Evolutionary conservation across 2,113 vertebrate genomes (phyloP).

Genomic region (Sebastes schlegelii): DNA sequence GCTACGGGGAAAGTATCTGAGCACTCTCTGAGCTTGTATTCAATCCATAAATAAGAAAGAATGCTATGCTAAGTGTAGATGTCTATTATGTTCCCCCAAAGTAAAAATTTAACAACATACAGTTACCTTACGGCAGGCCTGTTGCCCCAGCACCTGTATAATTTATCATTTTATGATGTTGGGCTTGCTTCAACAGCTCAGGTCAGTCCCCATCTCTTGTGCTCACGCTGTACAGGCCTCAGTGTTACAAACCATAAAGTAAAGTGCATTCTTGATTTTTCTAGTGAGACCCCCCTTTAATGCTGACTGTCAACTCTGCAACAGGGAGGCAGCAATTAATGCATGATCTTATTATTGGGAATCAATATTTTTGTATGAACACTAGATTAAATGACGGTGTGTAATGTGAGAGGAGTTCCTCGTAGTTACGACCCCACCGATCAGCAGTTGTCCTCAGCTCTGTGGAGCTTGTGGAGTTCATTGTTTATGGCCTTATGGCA

Average conservation of each 20-base stretch:
- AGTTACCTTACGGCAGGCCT: background rate
- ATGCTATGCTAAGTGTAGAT: background rate
- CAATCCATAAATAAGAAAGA: background rate
- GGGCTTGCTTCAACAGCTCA: background rate
- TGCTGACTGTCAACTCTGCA: background rate
- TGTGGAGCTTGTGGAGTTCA: background rate
- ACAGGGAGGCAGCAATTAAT: conserved; percentile 1
- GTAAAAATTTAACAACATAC: background rate
- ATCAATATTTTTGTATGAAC: conserved; percentile 24
- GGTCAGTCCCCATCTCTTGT: background rate
- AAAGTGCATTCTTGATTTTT: conserved; percentile 3
- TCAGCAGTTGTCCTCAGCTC: background rate
- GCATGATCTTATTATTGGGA: background rate
- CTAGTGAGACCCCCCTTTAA: background rate
- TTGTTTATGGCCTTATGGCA: background rate
- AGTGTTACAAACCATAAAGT: background rate
- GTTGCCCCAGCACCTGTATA: background rate
- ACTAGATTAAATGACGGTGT: background rate
- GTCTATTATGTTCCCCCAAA: conserved; percentile 1
- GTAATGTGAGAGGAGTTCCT: background rate
- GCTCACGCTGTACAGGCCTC: background rate
- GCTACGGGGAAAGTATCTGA: background rate
- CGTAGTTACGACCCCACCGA: background rate
- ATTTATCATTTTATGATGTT: background rate
- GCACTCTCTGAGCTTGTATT: background rate